A percentile compares a stretch with the other conserved stretches of the same genome.
Conservation (phyloP, 2,888 invertebrate genomes). For the Heterodera filipjevi region DNA sequence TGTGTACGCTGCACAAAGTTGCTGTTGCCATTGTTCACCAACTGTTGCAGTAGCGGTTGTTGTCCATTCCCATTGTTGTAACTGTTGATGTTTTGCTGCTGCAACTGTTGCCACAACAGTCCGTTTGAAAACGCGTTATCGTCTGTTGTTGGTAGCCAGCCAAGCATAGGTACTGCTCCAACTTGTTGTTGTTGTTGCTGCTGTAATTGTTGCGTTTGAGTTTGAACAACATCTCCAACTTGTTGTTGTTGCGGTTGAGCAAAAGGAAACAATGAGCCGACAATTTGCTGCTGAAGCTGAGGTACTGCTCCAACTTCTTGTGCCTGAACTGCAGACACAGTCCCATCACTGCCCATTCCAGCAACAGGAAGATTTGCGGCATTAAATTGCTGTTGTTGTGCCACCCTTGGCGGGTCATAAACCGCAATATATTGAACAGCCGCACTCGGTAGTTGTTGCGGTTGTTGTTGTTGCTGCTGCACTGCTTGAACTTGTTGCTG, state of each 20-base stretch:
- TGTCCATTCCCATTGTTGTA: not conserved
- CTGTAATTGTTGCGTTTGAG: not conserved
- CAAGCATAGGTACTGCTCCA: not conserved
- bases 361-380: not conserved
- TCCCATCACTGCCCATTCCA: not conserved
- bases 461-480: not conserved
- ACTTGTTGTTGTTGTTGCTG: not conserved
- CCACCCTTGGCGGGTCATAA: not conserved
- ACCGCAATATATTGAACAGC: not conserved
- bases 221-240: not conserved
- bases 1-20: not conserved
- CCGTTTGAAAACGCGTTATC: not conserved
- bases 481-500: conserved; percentile 7
- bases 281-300: not conserved
- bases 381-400: not conserved
- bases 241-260: not conserved
- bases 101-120: not conserved
- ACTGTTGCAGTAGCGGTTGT: not conserved
- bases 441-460: not conserved
- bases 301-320: not conserved
- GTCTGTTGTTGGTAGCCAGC: not conserved
- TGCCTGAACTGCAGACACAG: not conserved
- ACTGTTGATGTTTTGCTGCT: not conserved
- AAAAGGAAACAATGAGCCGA: not conserved
- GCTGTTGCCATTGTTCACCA: not conserved